Evolutionary conservation across 2,113 vertebrate genomes (phyloP), one percentile per base, ranked within the genome.

Genomic region (Gallinago jamesoni): DNA sequence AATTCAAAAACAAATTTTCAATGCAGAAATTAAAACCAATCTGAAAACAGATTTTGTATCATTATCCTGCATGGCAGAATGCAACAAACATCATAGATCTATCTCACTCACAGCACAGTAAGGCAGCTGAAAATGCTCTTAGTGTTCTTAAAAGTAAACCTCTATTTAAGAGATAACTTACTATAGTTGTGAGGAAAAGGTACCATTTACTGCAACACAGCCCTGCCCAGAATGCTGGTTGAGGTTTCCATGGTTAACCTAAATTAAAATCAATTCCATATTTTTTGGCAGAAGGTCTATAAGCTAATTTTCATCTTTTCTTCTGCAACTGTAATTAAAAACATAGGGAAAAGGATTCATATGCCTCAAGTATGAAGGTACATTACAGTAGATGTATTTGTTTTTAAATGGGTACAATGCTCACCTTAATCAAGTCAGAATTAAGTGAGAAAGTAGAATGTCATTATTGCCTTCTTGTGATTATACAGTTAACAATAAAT

Each of bases 211-310:
- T 68, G 30, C 68, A 95, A 68, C 56, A 78, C 50, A 90, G 68
- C 39, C 64, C 48, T 90, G 83, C 56, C 73, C 91, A 94, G 68
- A 68, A 93, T 37, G 52, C 79, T 87, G 75, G 72, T 62, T 92
- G 77, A 93, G 77, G 89, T 95, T 97, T 95, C 92, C 57, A 81
- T 70, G 66, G 76, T 63, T 95, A 97, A 96, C 87, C 76, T 91
- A 96, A 96, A 97, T 91, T 81, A 93, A 96, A 97, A 95, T 96
- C 62, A 92, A 88, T 82, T 92, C 73, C 59, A 28, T 57, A 66
- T 85, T 94, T 88, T 90, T 90, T 95, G 72, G 84, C 70, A 85
- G 74, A 83, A 95, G 22, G 35, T 95, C 73, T 93, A 66, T 55
- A 85, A 91, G 73, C 59, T 81, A 83, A 89, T 93, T 95, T 85